phyloP scores from a whole-genome alignment of 1,140 invertebrate genomes.

The Procambarus virginalis region DNA sequence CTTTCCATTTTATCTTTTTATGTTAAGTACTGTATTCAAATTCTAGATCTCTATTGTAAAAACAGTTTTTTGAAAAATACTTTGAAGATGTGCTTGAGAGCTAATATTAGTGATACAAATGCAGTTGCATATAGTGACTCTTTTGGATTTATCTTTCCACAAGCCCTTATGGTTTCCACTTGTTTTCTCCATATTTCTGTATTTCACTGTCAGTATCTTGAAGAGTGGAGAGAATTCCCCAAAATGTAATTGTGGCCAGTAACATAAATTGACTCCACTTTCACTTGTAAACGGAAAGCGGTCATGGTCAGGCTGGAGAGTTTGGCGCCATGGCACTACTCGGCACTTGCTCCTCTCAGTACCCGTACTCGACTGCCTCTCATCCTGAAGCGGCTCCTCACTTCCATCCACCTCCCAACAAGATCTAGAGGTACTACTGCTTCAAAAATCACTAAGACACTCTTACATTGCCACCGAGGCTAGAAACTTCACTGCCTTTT shows the following conservation, averaged over 20 bases:
- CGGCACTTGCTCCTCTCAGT: conserved; percentile 42
- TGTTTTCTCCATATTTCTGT: conserved; percentile 48
- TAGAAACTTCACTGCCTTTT: conserved; percentile 45
- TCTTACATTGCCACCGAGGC: conserved; percentile 56
- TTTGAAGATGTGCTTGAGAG: conserved; percentile 14
- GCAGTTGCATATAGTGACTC: conserved; percentile 13
- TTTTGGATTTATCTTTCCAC: conserved; percentile 35
- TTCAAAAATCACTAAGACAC: conserved; percentile 47
- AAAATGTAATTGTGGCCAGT: conserved; percentile 35
- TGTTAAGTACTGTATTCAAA: background rate
- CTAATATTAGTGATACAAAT: conserved; percentile 10
- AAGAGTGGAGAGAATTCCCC: conserved; percentile 34
- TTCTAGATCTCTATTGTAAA: conserved; percentile 13
- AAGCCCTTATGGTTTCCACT: conserved; percentile 65
- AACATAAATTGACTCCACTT: conserved; percentile 51
- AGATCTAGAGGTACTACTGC: conserved; percentile 58
- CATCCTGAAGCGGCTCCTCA: conserved; percentile 50
- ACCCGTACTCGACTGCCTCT: conserved; percentile 40
- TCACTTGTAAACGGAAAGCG: conserved; percentile 49
- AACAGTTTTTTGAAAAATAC: background rate
- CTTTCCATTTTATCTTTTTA: conserved; percentile 18
- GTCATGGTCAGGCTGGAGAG: conserved; percentile 53
- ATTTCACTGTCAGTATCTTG: conserved; percentile 32
- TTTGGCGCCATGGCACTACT: conserved; percentile 57
- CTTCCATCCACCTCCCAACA: conserved; percentile 53